These are phyloP conservation scores for Microvelia longipes DNA, from an alignment of 1,140 invertebrate species.

Conservation along the genomic window DNA sequence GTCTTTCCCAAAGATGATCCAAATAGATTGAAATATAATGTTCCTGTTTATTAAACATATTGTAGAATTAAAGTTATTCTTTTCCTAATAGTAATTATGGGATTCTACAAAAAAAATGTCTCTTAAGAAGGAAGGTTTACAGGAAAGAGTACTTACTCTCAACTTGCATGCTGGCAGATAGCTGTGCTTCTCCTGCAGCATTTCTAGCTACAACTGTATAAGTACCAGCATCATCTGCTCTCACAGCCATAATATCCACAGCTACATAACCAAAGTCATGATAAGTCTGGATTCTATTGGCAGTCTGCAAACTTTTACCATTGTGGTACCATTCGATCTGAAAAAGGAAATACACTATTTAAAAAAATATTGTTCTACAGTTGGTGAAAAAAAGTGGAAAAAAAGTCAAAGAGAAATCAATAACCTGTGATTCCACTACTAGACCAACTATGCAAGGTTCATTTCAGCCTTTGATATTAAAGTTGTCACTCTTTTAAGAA, in stretches of 20 bases:
- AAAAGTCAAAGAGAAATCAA: no score
- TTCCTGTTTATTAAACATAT: no score
- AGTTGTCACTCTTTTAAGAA: no score
- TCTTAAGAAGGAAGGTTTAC: no score
- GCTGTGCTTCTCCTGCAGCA: constrained; percentile 63
- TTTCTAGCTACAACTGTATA: constrained; percentile 83
- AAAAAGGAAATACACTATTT: constrained; percentile 5
- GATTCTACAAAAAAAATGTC: no score
- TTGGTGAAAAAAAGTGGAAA: background rate
- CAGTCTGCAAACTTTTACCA: constrained; percentile 62
- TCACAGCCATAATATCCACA: constrained; percentile 77
- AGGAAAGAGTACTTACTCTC: constrained; percentile 50
- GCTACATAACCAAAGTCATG: constrained; percentile 92
- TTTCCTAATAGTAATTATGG: no score
- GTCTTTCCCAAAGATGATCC: no score
- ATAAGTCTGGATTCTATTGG: constrained; percentile 77
- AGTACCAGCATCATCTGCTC: constrained; percentile 67
- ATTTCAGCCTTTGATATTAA: no score
- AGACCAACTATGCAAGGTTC: no score
- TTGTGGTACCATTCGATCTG: constrained; percentile 81
- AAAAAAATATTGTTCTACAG: background rate
- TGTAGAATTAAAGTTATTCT: no score
- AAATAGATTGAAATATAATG: no score
- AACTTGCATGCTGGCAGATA: constrained; percentile 65
- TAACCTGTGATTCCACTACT: no score